A percentile compares a stretch with the other conserved stretches of the same genome.
These are phyloP conservation scores for Hemithea aestivaria DNA, from an alignment of 2,888 invertebrate species.

Conservation along the genomic window DNA sequence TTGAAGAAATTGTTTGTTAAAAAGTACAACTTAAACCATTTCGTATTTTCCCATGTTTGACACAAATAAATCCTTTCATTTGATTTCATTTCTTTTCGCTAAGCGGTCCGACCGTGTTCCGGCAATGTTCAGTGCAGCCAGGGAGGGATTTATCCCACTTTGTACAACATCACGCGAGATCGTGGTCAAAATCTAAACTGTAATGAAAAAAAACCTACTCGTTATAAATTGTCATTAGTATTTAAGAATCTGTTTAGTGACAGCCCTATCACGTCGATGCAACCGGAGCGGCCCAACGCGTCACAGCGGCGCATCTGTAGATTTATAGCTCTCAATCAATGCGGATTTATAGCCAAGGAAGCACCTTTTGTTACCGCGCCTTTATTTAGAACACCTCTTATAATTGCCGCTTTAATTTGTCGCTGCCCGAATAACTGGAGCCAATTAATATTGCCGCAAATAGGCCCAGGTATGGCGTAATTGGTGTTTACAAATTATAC, in stretches of 20 bases:
- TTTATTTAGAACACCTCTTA: conserved; percentile 60
- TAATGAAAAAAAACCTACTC: too few relatives aligned
- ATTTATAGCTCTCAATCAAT: conserved; percentile 78
- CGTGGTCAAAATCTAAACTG: too few relatives aligned
- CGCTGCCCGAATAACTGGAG: conserved; percentile 32
- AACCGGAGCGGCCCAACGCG: conserved; percentile 37
- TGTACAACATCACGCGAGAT: too few relatives aligned
- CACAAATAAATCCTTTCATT: too few relatives aligned
- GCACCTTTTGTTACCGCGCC: conserved; percentile 60
- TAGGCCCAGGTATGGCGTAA: conserved; percentile 7
- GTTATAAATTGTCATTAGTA: too few relatives aligned
- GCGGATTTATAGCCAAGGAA: conserved; percentile 77
- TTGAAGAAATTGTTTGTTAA: too few relatives aligned
- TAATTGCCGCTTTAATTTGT: conserved; percentile 56
- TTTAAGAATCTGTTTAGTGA: conserved; percentile 4
- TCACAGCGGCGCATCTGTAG: conserved; percentile 49
- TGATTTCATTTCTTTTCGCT: too few relatives aligned
- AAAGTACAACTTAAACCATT: too few relatives aligned
- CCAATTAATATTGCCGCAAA: conserved; percentile 30
- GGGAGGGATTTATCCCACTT: too few relatives aligned
- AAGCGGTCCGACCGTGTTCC: too few relatives aligned
- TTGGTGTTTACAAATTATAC: not conserved
- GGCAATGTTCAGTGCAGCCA: too few relatives aligned
- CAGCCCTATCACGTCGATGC: conserved; percentile 42
- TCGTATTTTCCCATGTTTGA: too few relatives aligned